phyloP scores from a whole-genome alignment of 2,888 invertebrate genomes.

The Xestia rhomboidea region DNA sequence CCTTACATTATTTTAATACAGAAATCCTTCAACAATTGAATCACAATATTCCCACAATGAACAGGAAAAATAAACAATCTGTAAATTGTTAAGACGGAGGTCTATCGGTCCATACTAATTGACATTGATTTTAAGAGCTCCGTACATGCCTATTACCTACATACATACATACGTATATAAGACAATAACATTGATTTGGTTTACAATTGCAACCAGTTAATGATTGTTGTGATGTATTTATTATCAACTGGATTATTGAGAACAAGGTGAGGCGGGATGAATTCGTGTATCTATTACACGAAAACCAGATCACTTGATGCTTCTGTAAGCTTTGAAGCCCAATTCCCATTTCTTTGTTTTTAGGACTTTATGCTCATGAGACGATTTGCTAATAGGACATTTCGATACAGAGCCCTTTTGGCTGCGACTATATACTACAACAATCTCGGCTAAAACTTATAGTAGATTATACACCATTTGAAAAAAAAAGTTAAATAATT shows the following conservation, averaged over 20 bases:
- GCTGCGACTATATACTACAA: background rate
- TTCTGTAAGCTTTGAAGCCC: background rate
- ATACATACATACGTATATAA: background rate
- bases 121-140: slow-evolving; percentile 50
- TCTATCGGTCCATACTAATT: slow-evolving; percentile 37
- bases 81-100: slow-evolving; percentile 38
- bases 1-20: slow-evolving; percentile 4
- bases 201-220: slow-evolving; percentile 35
- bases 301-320: background rate
- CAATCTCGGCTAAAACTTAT: too few relatives aligned
- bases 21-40: slow-evolving; percentile 48
- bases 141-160: background rate
- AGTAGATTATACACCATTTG: too few relatives aligned
- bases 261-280: slow-evolving; percentile 41
- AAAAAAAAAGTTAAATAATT: too few relatives aligned
- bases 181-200: slow-evolving; percentile 43
- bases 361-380: too few relatives aligned
- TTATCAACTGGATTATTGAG: slow-evolving; percentile 37
- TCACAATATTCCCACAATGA: slow-evolving; percentile 44
- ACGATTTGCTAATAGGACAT: too few relatives aligned
- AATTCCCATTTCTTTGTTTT: too few relatives aligned
- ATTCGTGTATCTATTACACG: background rate
- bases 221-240: slow-evolving; percentile 37
- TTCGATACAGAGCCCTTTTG: too few relatives aligned
- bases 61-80: slow-evolving; percentile 49